Percentiles rank a stretch among this genome's conserved stretches.
These are phyloP conservation scores for Anas acuta DNA, from an alignment of 2,797 vertebrate species.

Conservation along the genomic window DNA sequence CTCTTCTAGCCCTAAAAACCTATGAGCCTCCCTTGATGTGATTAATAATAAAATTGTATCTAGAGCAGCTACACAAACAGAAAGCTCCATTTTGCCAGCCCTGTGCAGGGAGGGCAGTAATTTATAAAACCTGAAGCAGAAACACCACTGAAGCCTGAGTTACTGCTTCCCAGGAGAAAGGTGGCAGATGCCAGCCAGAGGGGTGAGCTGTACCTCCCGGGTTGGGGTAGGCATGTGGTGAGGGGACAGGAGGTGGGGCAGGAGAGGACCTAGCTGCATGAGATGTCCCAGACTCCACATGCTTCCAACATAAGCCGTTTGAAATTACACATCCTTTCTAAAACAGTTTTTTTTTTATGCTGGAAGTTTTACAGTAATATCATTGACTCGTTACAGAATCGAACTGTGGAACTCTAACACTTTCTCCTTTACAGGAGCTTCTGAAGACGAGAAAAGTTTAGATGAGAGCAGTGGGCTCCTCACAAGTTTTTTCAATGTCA, in stretches of 20 bases:
- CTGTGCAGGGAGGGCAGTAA: not conserved
- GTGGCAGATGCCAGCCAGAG: accelerated
- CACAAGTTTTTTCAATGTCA: not conserved
- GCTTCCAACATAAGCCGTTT: not conserved
- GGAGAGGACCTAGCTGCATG: not conserved
- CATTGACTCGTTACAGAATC: not conserved
- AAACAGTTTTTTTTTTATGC: not conserved
- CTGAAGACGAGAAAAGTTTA: not conserved
- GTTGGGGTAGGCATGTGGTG: not conserved
- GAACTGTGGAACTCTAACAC: not conserved
- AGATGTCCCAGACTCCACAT: accelerated
- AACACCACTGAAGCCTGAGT: not conserved
- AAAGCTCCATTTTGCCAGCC: not conserved
- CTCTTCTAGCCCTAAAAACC: conserved; percentile 35
- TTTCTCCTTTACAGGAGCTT: not conserved
- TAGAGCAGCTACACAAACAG: conserved; percentile 15
- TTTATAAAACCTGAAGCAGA: not conserved
- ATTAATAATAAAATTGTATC: conserved; percentile 47
- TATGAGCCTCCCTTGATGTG: conserved; percentile 9
- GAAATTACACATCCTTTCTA: not conserved
- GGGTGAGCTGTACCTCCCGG: not conserved
- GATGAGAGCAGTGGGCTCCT: not conserved
- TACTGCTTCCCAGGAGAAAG: not conserved
- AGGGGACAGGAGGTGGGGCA: not conserved
- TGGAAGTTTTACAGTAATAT: not conserved